phyloP scores from a whole-genome alignment of 2,113 vertebrate species.

The Myotis yumanensis region DNA sequence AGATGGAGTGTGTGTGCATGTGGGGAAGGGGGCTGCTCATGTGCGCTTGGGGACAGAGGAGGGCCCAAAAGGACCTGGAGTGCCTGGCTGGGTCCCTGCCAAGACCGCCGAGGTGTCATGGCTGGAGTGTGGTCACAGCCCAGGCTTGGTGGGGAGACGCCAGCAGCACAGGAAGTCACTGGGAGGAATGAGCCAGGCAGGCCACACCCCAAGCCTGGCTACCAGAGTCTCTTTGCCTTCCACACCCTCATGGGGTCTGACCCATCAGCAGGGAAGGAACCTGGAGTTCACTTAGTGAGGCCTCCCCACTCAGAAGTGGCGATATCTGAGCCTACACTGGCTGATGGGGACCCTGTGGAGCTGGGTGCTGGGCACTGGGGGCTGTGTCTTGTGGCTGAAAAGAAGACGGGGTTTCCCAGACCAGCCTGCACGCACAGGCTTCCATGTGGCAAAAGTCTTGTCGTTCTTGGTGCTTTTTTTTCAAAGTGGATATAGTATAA shows the following conservation, averaged over 20 bases:
- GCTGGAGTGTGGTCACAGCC: not conserved
- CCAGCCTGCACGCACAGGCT: no score
- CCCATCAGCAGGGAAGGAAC: not conserved
- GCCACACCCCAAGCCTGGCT: not conserved
- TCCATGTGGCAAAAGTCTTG: rapidly evolving
- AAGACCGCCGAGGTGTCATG: rapidly evolving
- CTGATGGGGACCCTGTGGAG: not conserved
- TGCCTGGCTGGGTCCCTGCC: not conserved
- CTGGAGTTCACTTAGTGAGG: not conserved
- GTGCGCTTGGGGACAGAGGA: not conserved
- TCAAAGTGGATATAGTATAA: no score
- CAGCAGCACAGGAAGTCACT: not conserved
- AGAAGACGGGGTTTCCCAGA: not conserved
- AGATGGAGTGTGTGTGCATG: no score
- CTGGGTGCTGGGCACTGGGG: no score
- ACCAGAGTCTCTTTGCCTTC: not conserved
- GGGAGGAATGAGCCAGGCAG: not conserved
- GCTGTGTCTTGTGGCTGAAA: not conserved
- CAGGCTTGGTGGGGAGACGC: not conserved
- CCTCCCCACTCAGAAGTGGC: not conserved
- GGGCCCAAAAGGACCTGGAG: not conserved
- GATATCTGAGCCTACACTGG: not conserved
- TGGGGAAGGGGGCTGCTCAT: no score
- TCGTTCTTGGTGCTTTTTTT: not conserved
- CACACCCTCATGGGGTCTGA: rapidly evolving